Conservation (phyloP, 2,888 invertebrate genomes). For the Macropis europaea region DNA sequence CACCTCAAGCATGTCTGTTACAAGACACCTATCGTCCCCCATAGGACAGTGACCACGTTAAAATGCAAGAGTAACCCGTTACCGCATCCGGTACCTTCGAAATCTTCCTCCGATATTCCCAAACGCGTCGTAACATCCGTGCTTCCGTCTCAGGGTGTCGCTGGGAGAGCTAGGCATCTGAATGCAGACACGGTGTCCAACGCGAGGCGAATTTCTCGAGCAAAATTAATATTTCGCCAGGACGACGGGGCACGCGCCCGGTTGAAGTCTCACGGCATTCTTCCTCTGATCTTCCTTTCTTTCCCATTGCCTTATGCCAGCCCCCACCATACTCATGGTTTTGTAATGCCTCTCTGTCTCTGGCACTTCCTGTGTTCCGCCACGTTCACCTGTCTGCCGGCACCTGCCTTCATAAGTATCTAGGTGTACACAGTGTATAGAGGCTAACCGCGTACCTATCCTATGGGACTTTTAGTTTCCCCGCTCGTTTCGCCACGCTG, state of each 20-base stretch:
- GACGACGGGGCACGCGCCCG: conserved; percentile 21
- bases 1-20: too few species aligned
- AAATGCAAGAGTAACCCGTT: too few species aligned
- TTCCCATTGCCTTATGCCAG: conserved; percentile 32
- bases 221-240: conserved; percentile 2
- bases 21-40: too few species aligned
- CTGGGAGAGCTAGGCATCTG: too few species aligned
- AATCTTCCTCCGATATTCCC: too few species aligned
- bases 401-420: conserved; percentile 68
- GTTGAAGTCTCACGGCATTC: conserved; percentile 24
- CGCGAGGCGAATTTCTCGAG: background rate
- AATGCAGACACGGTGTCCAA: too few species aligned
- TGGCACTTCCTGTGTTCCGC: conserved; percentile 76
- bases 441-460: conserved; percentile 37
- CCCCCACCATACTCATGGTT: conserved; percentile 43
- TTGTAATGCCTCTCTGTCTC: conserved; percentile 67
- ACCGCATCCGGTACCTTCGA: too few species aligned
- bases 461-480: conserved; percentile 53
- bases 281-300: conserved; percentile 29
- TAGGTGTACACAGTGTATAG: conserved; percentile 41
- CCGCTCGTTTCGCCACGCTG: conserved; percentile 43
- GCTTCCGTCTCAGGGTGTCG: too few species aligned
- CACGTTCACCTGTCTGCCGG: conserved; percentile 73
- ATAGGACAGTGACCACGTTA: too few species aligned
- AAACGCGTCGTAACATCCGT: too few species aligned